Evolutionary conservation across 2,113 vertebrate species (phyloP).

Genomic region (Labrus mixtus): DNA sequence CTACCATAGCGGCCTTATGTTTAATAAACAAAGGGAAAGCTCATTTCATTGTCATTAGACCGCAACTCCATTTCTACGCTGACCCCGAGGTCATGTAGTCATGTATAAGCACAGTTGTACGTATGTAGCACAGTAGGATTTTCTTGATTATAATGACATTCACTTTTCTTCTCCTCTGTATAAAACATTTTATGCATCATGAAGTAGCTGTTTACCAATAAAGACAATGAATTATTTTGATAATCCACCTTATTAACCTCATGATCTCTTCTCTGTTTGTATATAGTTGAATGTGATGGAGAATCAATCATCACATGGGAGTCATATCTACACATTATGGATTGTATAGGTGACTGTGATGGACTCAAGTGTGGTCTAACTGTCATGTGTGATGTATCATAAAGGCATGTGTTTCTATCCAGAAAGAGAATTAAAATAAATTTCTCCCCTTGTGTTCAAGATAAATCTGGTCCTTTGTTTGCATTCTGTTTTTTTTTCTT

Average conservation of each 20-base stretch:
- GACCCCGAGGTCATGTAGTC: conserved; percentile 60
- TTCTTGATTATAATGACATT: conserved; percentile 26
- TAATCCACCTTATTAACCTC: conserved; percentile 54
- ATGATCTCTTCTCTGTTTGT: conserved; percentile 52
- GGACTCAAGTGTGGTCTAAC: conserved; percentile 48
- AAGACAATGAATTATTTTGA: conserved; percentile 72
- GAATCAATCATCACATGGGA: conserved; percentile 49
- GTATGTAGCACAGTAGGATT: conserved; percentile 79
- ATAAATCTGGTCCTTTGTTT: conserved; percentile 10
- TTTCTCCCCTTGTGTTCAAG: conserved; percentile 44
- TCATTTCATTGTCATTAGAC: conserved; percentile 56
- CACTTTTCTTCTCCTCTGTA: conserved; percentile 27
- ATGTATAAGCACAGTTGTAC: conserved; percentile 72
- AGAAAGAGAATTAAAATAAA: conserved; percentile 77
- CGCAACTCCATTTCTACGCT: conserved; percentile 46
- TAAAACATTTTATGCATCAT: conserved; percentile 43
- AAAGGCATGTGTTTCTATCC: conserved; percentile 81
- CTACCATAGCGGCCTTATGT: conserved; percentile 87
- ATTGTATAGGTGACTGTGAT: conserved; percentile 55
- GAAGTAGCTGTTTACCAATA: conserved; percentile 42
- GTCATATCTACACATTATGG: conserved; percentile 37
- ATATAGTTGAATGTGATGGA: conserved; percentile 41
- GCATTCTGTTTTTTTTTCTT: not conserved
- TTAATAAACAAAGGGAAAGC: conserved; percentile 71
- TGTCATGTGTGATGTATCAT: conserved; percentile 57